Base-by-base conservation (phyloP, 2,113 vertebrate species). In the Semnornis frantzii region DNA sequence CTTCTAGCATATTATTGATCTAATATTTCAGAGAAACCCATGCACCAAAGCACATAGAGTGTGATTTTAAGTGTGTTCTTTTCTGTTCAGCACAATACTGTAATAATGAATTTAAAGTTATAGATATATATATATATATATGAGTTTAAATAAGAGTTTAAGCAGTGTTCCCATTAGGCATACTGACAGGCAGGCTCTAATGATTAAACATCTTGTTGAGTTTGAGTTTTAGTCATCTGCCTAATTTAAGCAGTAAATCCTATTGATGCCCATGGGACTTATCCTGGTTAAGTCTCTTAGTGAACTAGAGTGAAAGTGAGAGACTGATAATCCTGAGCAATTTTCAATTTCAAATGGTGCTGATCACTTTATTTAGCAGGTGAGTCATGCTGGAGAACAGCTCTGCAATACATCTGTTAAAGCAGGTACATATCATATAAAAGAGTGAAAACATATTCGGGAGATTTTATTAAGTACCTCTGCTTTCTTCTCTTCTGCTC, bases 221-320 rank as follows among this genome's bases (percentile, higher is more conserved):
- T 93, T 89, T 87, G 33, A 57, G 68, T 80, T 72, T 93, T 92
- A 89, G 89, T 68, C 71, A 87, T 92, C 87, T 93, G 60, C 68
- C 33, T 92, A 85, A 92, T 93, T 91, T 95, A 89, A 93, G 70
- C 60, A 85, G 24, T 92, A 92, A 96, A 95, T 96, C 83, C 63
- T 84, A 74, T 63, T 94, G 91, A 96, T 85, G 54, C 10, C 78
- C 91, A 79, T 57, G 28, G 54, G 50, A 85, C 46, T 92, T 90
- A 62, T 31, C 74, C 34, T 44, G 66, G 72, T 91, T 92, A 92
- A 95, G 34, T 63, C 39, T 72, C 50, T 66, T 70, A 73, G 20
- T 89, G 80, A 93, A 73, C 39, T 52, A 50, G 34, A 31, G 25
- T 87, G 66, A 93, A 93, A 92, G 58, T 72, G 71, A 93, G 92